Base-by-base conservation (phyloP, 2,797 vertebrate species). In the Ammospiza maritima region DNA sequence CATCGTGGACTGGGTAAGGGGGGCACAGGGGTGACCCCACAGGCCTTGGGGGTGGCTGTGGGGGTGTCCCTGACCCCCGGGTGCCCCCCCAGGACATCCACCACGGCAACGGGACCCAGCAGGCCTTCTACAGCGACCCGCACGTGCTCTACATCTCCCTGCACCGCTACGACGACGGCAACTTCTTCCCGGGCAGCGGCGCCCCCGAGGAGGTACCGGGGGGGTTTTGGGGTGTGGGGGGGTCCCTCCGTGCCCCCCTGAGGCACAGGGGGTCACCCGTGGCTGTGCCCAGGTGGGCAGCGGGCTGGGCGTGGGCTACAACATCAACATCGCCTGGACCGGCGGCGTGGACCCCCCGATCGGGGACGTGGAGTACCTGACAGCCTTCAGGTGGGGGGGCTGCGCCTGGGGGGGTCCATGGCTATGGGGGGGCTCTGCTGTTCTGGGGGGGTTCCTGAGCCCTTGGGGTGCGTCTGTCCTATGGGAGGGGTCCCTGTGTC, bases 111-210 rank as follows among this genome's bases (percentile, higher is more conserved):
- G 99, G 99, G 79, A 99, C 99, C 61, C 99, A 99, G 94, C 99
- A 99, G 95, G 98, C 99, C 10, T 99, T 99, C 96, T 99, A 99
- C 97, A 98, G 97, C 0, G 99, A 99, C 87, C 98, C 99, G 84
- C 98, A 98, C 8, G 98, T 99, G 89, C 98, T 99, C 76, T 99
- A 99, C 93, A 98, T 99, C 95, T 99, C 99, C 65, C 97, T 99
- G 71, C 99, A 99, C 96, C 99, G 99, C 96, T 99, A 99, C 22
- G 99, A 99, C 21, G 98, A 99, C 1, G 99, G 99, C 32, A 99
- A 99, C 98, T 99, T 99, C 97, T 99, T 99, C 90, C 99, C 99
- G 2, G 99, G 99, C 95, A 99, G 99, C 1, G 99, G 99, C n/a
- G 99, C 99, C 56, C 98, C 99, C 29, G 99, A 99, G 90, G 99